Base-by-base conservation (phyloP, 2,888 invertebrate genomes). In the Mystacides longicornis region DNA sequence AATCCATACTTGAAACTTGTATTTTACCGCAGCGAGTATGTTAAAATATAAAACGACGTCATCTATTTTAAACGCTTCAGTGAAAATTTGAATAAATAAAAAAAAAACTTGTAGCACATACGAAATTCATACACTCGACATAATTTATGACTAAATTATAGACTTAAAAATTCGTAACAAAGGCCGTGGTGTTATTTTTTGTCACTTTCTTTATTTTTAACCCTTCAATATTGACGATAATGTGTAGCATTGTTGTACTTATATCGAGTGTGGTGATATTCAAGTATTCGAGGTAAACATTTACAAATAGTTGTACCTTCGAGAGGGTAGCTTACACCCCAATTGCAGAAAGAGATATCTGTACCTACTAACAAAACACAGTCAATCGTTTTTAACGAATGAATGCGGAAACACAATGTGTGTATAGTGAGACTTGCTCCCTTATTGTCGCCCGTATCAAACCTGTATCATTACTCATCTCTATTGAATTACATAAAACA, bases 381-480 rank as follows among this genome's bases (percentile, higher is more conserved):
- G 54, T 60, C 55, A 55, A 60, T 60, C 55, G 60, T 60, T 60
- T 60, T 60, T 58, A 55, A 60, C 60, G 57, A 51, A 55, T 60
- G 60, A 55, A 60, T 55, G 60, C 60, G 60, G 60, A 60, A 60
- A 54, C 51, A 60, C 49, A 58, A 60, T 56, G 52, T 47, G 33
- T 19, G 53, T 37, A 14, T 37, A 4, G 37, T 51, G 52, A 56
- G 43, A 58, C 43, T 21, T 52, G 60, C 42, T 56, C 51, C 56
- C 56, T 51, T 51, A 51, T 49, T 52, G 49, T 56, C 56, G 42
- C 54, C 47, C 52, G 48, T 57, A 58, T 55, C 53, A 60, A 60
- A 60, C 60, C 60, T 53, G 60, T 60, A 56, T 60, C 60, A 60
- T 60, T 57, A 60, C 56, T 60, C 60, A 60, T 60, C 51, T 45